Base-by-base conservation (phyloP, 1,140 invertebrate species). In the Nomia melanderi region DNA sequence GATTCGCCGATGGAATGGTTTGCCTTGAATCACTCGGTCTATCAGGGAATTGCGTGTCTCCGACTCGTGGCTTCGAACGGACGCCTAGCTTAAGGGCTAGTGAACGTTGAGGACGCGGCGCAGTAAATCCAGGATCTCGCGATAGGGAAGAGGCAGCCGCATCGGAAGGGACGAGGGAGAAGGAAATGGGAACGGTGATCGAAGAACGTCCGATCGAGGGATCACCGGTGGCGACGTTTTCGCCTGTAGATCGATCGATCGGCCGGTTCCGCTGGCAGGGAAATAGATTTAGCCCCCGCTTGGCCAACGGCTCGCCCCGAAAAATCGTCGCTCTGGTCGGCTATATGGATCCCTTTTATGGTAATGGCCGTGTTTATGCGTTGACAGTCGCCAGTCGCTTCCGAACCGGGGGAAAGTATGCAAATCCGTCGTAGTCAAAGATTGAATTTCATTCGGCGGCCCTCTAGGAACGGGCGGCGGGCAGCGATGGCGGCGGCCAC, bases 351-450 rank as follows among this genome's bases (percentile, higher is more conserved):
- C 83, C 85, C 88, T 87, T 89, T 90, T 91, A 90, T 91, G 90
- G 84, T 88, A 90, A 90, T 91, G 76, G n/a, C 56, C 69, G 81
- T 89, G 88, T 90, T 91, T 91, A 89, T 87, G 87, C 86, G 89
- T 90, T 90, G 89, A 91, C 88, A 91, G 89, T 91, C 81, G 82
- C 85, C 83, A 72, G 64, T n/a, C 84, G 87, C 88, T 90, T 87
- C 87, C 87, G 88, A 87, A 79, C 78, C 73, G 3, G 73, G 89
- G 85, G 82, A 89, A 87, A 89, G 82, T 89, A 91, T 91, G 90
- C 89, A 89, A 91, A 91, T 91, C 75, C 69, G 29, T 44, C 70
- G 69, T 64, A 88, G 89, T 89, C 88, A 90, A 90, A 89, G 88
- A 90, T 90, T 89, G 89, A 91, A 90, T 91, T 89, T 90, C 81